Percentiles rank a stretch among this genome's conserved stretches.
Conservation (phyloP, 1,140 invertebrate species). For the Atta cephalotes region DNA sequence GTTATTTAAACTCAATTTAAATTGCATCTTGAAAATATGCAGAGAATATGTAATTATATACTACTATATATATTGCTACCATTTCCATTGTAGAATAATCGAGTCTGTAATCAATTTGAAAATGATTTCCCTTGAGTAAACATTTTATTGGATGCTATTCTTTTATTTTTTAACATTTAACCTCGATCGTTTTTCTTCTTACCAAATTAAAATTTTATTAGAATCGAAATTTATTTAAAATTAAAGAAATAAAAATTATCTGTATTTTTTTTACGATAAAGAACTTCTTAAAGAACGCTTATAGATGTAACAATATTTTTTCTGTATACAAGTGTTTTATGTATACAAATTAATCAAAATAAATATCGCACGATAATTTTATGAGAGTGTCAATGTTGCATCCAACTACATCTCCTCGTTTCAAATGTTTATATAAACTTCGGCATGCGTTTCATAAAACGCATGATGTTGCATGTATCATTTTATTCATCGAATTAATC, state of each 20-base stretch:
- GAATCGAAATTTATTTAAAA: background rate
- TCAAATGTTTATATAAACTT: background rate
- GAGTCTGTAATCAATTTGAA: conserved; percentile 6
- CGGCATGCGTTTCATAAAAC: too few relatives aligned
- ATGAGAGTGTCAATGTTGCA: too few relatives aligned
- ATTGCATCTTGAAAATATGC: background rate
- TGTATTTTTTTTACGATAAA: background rate
- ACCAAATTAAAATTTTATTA: background rate
- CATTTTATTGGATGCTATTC: background rate
- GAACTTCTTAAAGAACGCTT: background rate
- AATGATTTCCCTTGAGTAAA: conserved; percentile 7
- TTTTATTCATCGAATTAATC: too few relatives aligned
- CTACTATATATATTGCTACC: background rate
- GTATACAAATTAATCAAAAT: background rate
- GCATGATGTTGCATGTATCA: too few relatives aligned
- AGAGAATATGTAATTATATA: background rate
- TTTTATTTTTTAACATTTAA: conserved; percentile 5
- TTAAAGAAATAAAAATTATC: background rate
- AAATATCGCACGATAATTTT: background rate
- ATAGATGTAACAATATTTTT: background rate
- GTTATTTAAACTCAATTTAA: conserved; percentile 11
- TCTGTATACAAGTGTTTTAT: background rate
- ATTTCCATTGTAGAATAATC: background rate
- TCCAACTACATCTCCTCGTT: background rate
- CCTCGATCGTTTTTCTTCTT: background rate